A percentile compares a stretch with the other conserved stretches of the same genome.
Evolutionary conservation across 2,888 invertebrate genomes (phyloP).

Genomic region (Tetramorium bicarinatum): DNA sequence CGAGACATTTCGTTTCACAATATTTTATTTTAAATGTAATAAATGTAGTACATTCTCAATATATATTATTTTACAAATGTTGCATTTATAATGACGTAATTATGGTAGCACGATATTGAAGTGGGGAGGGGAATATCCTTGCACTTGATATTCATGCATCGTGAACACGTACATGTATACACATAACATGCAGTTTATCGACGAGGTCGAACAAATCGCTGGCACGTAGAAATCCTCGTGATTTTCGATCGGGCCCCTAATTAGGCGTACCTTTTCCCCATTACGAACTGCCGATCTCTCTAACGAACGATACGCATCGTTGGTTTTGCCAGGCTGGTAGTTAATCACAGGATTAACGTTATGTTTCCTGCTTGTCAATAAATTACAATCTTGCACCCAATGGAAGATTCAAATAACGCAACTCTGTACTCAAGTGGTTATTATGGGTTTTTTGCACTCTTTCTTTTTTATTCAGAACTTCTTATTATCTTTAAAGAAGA

Average conservation of each 20-base stretch:
- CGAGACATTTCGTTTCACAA: background rate
- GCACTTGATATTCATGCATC: slow-evolving; percentile 72
- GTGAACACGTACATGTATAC: slow-evolving; percentile 30
- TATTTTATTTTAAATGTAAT: background rate
- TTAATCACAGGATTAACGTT: slow-evolving; percentile 25
- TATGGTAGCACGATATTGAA: background rate
- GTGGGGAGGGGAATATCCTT: slow-evolving; percentile 60
- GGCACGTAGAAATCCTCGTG: background rate
- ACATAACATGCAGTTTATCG: slow-evolving; percentile 25
- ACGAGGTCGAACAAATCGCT: slow-evolving; percentile 35
- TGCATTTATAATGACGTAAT: background rate
- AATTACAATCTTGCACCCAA: background rate
- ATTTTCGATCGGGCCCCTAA: slow-evolving; percentile 32
- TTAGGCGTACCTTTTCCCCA: slow-evolving; percentile 1
- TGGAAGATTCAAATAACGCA: slow-evolving; percentile 8
- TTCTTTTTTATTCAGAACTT: background rate
- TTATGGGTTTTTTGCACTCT: background rate
- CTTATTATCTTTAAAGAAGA: background rate
- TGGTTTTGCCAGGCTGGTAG: background rate
- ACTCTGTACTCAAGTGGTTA: background rate
- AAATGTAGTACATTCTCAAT: background rate
- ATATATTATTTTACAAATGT: slow-evolving; percentile 7
- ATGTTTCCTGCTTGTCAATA: slow-evolving; percentile 25
- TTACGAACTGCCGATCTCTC: slow-evolving; percentile 31
- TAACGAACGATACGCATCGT: slow-evolving; percentile 25